Percentiles rank a stretch among this genome's conserved stretches.
These are phyloP conservation scores for Chrysodeixis includens DNA, from an alignment of 2,888 invertebrate genomes.

Conservation along the genomic window DNA sequence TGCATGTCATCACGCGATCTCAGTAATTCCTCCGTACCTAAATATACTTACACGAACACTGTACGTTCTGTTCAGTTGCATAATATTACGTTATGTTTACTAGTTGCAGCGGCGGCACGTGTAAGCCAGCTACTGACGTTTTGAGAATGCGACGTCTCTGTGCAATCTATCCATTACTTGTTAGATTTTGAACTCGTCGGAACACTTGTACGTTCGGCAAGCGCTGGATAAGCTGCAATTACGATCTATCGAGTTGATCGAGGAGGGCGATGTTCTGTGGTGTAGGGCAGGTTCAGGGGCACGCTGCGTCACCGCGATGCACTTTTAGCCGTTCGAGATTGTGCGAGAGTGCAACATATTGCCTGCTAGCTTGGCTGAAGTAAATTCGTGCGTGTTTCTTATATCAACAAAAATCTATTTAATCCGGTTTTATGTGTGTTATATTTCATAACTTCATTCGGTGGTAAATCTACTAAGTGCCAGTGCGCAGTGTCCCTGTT, in stretches of 20 bases:
- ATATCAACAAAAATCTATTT: slow-evolving; percentile 25
- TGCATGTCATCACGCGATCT: slow-evolving; percentile 29
- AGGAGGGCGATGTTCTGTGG: slow-evolving; percentile 19
- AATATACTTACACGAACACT: slow-evolving; percentile 7
- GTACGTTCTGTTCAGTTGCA: slow-evolving; percentile 69
- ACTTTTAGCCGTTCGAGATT: slow-evolving; percentile 63
- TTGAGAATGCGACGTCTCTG: slow-evolving; percentile 23
- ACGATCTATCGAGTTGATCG: background rate
- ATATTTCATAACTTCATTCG: slow-evolving; percentile 9
- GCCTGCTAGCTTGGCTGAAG: slow-evolving; percentile 51
- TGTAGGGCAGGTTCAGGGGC: slow-evolving; percentile 70
- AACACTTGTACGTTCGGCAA: slow-evolving; percentile 11
- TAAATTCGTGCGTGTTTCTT: slow-evolving; percentile 55
- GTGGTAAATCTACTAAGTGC: background rate
- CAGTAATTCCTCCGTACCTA: slow-evolving; percentile 16
- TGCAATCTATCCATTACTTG: slow-evolving; percentile 52
- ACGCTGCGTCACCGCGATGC: slow-evolving; percentile 64
- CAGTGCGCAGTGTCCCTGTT: background rate
- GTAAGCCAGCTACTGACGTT: slow-evolving; percentile 61
- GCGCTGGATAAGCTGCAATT: slow-evolving; percentile 32
- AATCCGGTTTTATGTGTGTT: slow-evolving; percentile 24
- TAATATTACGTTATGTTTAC: slow-evolving; percentile 74
- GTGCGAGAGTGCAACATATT: slow-evolving; percentile 52
- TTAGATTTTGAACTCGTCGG: slow-evolving; percentile 21
- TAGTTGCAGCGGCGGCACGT: slow-evolving; percentile 69